Conservation (phyloP, 1,140 invertebrate genomes). For the Pseudomyrmex dendroicus region DNA sequence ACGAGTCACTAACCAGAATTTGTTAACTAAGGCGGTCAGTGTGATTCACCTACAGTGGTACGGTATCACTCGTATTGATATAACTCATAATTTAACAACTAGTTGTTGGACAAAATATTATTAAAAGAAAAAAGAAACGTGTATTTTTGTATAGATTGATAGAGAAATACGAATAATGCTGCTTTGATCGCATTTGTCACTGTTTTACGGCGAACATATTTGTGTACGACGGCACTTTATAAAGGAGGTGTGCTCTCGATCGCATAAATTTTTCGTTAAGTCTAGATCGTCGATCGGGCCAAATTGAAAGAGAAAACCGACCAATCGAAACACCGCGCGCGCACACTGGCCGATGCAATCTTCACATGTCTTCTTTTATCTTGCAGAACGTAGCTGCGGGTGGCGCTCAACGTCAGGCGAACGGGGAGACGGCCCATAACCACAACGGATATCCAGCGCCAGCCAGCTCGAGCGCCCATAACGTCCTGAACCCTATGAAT, state of each 20-base stretch:
- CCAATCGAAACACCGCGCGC: background rate
- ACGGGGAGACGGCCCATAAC: conserved; percentile 80
- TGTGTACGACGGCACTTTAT: background rate
- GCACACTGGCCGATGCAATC: conserved; percentile 14
- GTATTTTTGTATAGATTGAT: background rate
- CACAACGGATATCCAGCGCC: conserved; percentile 84
- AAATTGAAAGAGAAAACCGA: conserved; percentile 47
- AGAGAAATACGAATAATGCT: conserved; percentile 14
- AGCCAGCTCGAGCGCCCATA: conserved; percentile 80
- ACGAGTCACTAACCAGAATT: conserved; percentile 49
- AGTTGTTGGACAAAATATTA: background rate
- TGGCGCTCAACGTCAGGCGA: conserved; percentile 78
- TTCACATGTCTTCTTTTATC: conserved; percentile 64
- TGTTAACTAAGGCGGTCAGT: conserved; percentile 46
- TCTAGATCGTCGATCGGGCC: conserved; percentile 37
- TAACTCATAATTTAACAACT: conserved; percentile 27
- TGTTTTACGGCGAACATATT: background rate
- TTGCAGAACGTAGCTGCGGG: conserved; percentile 78
- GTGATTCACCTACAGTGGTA: conserved; percentile 37
- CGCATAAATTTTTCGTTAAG: conserved; percentile 50
- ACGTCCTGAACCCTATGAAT: conserved; percentile 82
- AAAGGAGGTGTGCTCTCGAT: conserved; percentile 28
- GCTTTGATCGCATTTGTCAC: background rate
- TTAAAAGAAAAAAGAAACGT: background rate
- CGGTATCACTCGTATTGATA: conserved; percentile 40